Percentiles rank a stretch among this genome's conserved stretches.
Evolutionary conservation across 2,888 invertebrate genomes (phyloP).

Genomic region (Acanthopleura granulata): DNA sequence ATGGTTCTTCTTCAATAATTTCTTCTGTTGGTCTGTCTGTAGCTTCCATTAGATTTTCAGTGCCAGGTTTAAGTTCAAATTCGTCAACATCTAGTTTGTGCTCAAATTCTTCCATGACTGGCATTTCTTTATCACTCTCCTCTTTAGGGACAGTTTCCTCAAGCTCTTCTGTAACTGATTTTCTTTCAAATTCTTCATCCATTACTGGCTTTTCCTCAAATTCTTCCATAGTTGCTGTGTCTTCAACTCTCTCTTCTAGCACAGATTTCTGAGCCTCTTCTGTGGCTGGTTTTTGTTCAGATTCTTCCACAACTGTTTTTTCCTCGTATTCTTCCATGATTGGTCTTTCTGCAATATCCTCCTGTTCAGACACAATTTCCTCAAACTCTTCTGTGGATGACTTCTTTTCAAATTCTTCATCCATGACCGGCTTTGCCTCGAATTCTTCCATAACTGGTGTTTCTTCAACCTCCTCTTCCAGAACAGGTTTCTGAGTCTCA

Average conservation of each 20-base stretch:
- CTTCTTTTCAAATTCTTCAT: too few relatives aligned
- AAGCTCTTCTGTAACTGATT: not conserved
- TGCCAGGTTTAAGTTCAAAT: slow-evolving; percentile 76
- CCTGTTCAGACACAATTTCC: not conserved
- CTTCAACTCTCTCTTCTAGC: slow-evolving; percentile 19
- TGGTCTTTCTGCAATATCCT: not conserved
- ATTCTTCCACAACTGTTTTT: not conserved
- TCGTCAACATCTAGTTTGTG: slow-evolving; percentile 68
- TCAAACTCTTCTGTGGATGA: not conserved
- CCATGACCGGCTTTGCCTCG: too few relatives aligned
- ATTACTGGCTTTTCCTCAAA: not conserved
- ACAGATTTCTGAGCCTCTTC: not conserved
- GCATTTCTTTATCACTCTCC: slow-evolving; percentile 20
- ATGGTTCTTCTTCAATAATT: slow-evolving; percentile 15
- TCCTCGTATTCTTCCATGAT: slow-evolving; percentile 7
- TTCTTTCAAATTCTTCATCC: slow-evolving; percentile 7
- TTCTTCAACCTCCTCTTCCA: too few relatives aligned
- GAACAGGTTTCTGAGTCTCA: not conserved
- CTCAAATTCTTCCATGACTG: not conserved
- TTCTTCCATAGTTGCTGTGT: not conserved
- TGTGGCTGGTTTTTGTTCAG: too few relatives aligned
- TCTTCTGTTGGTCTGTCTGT: too few relatives aligned
- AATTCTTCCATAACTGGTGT: too few relatives aligned
- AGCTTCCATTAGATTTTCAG: not conserved
- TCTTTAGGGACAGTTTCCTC: not conserved